Base-by-base conservation (phyloP, 2,888 invertebrate species). In the Nymphalis c-album region DNA sequence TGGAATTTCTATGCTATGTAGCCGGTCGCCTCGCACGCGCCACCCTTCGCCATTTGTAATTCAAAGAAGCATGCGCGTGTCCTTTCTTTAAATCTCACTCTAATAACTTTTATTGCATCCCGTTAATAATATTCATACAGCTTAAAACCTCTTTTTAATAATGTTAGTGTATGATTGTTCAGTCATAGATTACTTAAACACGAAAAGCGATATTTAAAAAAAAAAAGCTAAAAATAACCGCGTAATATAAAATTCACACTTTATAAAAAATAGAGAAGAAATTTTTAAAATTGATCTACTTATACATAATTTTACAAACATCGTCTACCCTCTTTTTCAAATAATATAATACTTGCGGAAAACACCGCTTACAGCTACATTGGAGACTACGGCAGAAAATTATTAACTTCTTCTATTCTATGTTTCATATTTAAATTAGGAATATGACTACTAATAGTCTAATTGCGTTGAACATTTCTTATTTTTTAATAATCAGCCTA, bases 141-240 rank as follows among this genome's bases (percentile, higher is more conserved):
- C n/a, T 4, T 3, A 8, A 17, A 57, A 31, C 16, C 53, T 18
- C 17, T 60, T 31, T 46, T 64, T 53, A 67, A 79, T 65, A 59
- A 70, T 85, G 46, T 46, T 16, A 26, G 7, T 61, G 64, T 50
- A 58, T 18, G 50, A 63, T 69, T 90, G 91, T 91, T 91, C 91
- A 92, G 91, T 85, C 91, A 92, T 85, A 84, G 84, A 86, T 77
- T 75, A 76, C 76, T 74, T 77, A 81, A 85, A 90, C 88, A 88
- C 76, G 80, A 82, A 89, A 92, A 91, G 91, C 91, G 85, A 90
- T 83, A 31, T 85, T 84, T 22, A 74, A 80, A 81, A 84, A 62
- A 84, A 62, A 66, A 80, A 77, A 92, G 90, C 88, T 88, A 73
- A 80, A 88, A 87, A 80, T 76, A 85, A 85, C 84, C 76, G 79